These are phyloP conservation scores for Salarias fasciatus DNA, from an alignment of 2,797 vertebrate genomes.

Conservation along the genomic window DNA sequence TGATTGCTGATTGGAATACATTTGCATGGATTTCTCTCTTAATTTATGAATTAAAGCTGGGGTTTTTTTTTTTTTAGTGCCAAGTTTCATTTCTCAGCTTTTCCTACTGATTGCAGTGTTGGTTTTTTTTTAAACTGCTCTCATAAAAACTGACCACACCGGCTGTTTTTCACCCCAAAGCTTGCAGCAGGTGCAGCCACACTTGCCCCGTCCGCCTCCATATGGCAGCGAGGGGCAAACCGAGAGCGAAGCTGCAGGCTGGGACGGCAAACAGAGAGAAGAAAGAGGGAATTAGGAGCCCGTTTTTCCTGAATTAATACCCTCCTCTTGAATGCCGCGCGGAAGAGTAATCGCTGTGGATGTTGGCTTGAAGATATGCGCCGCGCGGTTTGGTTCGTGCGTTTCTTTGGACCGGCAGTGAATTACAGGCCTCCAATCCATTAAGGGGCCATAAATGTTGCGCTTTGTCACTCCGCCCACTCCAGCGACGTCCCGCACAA, in stretches of 20 bases:
- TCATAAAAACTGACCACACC: too few relatives aligned
- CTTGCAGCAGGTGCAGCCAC: constrained; percentile 50
- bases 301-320: not conserved
- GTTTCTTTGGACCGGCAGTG: not conserved
- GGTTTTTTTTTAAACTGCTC: too few relatives aligned
- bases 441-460: constrained; percentile 32
- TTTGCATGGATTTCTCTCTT: too few relatives aligned
- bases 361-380: not conserved
- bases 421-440: constrained; percentile 32
- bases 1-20: too few relatives aligned
- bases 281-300: not conserved
- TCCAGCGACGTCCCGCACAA: constrained; percentile 15
- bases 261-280: constrained; percentile 12
- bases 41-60: too few relatives aligned
- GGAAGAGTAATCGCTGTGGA: not conserved
- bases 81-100: too few relatives aligned
- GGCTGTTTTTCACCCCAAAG: not conserved
- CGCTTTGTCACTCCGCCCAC: constrained; percentile 29
- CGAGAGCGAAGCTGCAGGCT: constrained; percentile 12
- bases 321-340: not conserved
- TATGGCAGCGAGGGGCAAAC: constrained; percentile 43
- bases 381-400: constrained; percentile 11
- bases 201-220: constrained; percentile 25
- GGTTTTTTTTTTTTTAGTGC: too few relatives aligned
- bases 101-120: too few relatives aligned